phyloP scores from a whole-genome alignment of 2,113 vertebrate species.

The Pelusios castaneus region DNA sequence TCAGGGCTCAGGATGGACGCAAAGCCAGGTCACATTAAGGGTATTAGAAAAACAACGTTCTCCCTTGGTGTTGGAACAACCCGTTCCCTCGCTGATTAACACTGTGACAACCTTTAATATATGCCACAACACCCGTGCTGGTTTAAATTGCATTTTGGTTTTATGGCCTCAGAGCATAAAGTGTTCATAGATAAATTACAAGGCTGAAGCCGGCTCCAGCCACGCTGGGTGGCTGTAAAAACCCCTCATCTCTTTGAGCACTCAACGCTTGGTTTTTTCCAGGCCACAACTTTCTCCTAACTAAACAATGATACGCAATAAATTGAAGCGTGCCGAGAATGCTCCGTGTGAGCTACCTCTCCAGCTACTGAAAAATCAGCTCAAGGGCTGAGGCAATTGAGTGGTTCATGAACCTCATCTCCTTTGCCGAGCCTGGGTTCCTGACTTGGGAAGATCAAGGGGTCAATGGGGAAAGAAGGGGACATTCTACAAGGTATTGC shows the following conservation, averaged over 20 bases:
- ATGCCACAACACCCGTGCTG: no score
- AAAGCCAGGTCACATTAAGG: no score
- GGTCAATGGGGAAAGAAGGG: constrained; percentile 31
- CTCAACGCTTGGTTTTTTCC: background rate
- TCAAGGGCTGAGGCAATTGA: constrained; percentile 59
- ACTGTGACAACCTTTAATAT: no score
- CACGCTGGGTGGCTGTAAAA: background rate
- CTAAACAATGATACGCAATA: constrained; percentile 38
- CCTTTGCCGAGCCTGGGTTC: background rate
- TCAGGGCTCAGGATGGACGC: no score
- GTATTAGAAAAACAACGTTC: no score
- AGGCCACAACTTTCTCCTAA: constrained; percentile 4
- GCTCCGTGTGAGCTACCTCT: constrained; percentile 32
- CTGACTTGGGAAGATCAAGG: constrained; percentile 49
- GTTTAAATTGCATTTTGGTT: no score
- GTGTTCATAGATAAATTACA: no score
- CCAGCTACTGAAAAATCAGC: constrained; percentile 62
- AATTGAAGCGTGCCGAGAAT: constrained; percentile 18
- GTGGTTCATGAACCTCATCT: constrained; percentile 43
- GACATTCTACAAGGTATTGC: background rate
- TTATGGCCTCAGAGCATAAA: no score
- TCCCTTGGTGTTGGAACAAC: no score
- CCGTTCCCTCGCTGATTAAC: no score
- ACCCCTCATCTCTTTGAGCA: background rate
- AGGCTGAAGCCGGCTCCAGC: no score